phyloP scores from a whole-genome alignment of 2,888 invertebrate species.

The Hyalella azteca region DNA sequence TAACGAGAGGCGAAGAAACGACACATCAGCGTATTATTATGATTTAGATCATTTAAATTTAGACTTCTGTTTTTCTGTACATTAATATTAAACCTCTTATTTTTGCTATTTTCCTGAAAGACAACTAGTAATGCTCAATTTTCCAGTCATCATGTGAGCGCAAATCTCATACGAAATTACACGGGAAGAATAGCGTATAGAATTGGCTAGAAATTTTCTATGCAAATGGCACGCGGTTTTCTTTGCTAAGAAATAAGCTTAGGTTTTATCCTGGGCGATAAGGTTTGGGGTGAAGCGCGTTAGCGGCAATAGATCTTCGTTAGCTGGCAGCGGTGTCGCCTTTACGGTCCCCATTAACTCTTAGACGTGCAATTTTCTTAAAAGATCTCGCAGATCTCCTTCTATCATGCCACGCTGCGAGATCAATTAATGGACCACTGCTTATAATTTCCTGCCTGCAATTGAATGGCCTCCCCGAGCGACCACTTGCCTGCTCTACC shows the following conservation, averaged over 20 bases:
- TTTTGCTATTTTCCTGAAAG: too few species aligned
- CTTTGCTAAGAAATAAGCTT: not conserved
- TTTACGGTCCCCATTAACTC: slow-evolving; percentile 25
- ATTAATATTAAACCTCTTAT: too few species aligned
- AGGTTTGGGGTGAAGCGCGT: not conserved
- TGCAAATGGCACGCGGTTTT: slow-evolving; percentile 13
- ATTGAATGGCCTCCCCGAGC: not conserved
- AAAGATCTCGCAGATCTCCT: slow-evolving; percentile 24
- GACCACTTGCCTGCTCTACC: not conserved
- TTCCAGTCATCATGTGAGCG: not conserved
- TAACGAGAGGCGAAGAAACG: too few species aligned
- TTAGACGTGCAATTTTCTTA: slow-evolving; percentile 13
- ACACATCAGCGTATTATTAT: too few species aligned
- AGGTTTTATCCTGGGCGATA: slow-evolving; percentile 3
- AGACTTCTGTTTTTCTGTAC: too few species aligned
- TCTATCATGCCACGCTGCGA: not conserved
- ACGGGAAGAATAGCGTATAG: not conserved
- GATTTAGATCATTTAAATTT: too few species aligned
- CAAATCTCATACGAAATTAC: not conserved
- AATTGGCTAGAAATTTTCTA: not conserved
- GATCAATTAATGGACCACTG: slow-evolving; percentile 12
- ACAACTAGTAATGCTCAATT: not conserved
- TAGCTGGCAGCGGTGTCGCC: slow-evolving; percentile 22
- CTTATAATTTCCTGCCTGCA: slow-evolving; percentile 11
- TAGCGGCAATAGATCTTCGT: slow-evolving; percentile 11